These are phyloP conservation scores for Passer domesticus DNA, from an alignment of 2,113 vertebrate species.

Conservation along the genomic window DNA sequence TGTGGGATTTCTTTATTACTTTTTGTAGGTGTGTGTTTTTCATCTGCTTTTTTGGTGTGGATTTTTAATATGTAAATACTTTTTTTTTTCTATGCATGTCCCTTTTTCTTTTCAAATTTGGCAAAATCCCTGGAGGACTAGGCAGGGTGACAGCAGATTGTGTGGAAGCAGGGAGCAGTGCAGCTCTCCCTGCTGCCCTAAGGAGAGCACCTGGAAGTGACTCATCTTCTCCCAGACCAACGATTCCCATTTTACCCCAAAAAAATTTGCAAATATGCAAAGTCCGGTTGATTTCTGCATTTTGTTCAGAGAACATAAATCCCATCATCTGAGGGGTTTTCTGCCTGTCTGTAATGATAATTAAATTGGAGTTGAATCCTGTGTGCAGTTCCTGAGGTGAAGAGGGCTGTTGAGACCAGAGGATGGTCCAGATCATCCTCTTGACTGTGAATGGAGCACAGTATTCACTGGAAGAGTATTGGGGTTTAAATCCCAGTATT, in stretches of 20 bases:
- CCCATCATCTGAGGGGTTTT: background rate
- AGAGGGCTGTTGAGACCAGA: background rate
- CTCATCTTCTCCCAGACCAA: background rate
- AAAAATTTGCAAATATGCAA: background rate
- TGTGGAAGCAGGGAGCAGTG: background rate
- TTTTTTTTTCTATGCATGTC: background rate
- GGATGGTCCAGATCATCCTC: background rate
- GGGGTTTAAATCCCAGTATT: background rate
- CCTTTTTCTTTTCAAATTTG: background rate
- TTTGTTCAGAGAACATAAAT: background rate
- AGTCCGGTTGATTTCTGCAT: fast-evolving
- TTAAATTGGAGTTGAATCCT: background rate
- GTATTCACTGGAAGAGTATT: background rate
- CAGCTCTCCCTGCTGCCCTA: background rate
- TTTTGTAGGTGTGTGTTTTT: background rate
- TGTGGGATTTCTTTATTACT: background rate
- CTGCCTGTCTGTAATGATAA: background rate
- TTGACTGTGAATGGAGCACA: background rate
- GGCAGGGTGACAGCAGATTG: background rate
- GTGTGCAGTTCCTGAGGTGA: background rate
- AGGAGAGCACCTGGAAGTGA: background rate
- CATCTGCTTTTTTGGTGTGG: background rate
- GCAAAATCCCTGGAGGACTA: background rate
- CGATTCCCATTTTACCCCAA: background rate
- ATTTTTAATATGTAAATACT: background rate